These are phyloP conservation scores for Cuculus canorus DNA, from an alignment of 2,797 vertebrate genomes.

Conservation along the genomic window DNA sequence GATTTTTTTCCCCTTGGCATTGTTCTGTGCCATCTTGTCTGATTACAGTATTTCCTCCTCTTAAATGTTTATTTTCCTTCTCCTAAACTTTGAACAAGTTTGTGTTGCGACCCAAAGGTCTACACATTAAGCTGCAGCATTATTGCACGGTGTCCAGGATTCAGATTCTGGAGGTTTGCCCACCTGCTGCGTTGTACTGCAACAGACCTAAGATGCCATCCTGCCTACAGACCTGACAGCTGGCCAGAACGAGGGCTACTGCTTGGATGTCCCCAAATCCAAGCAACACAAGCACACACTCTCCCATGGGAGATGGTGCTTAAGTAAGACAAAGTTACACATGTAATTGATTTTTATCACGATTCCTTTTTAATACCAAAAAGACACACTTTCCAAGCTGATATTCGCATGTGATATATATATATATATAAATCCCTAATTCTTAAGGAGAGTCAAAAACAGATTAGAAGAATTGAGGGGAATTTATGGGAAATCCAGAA, in stretches of 20 bases:
- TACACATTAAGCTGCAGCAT: background rate
- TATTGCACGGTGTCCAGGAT: background rate
- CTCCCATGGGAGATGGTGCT: background rate
- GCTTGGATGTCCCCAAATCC: background rate
- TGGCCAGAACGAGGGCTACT: background rate
- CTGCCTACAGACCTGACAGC: background rate
- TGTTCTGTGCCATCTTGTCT: slow-evolving; percentile 49
- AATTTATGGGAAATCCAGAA: background rate
- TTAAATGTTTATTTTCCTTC: slow-evolving; percentile 3
- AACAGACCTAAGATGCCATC: background rate
- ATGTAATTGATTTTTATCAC: background rate
- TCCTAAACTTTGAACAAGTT: slow-evolving; percentile 34
- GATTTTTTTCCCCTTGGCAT: background rate
- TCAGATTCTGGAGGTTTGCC: background rate
- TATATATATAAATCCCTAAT: background rate
- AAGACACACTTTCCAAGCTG: background rate
- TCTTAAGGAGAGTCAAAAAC: slow-evolving; percentile 3
- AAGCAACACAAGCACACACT: background rate
- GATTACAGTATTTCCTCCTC: slow-evolving; percentile 44
- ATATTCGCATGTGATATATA: background rate
- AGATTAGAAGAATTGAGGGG: slow-evolving; percentile 22
- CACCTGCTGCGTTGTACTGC: background rate
- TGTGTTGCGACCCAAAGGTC: slow-evolving; percentile 12
- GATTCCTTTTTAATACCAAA: background rate
- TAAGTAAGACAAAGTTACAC: background rate